These are phyloP conservation scores for Rhagonycha lutea DNA, from an alignment of 2,888 invertebrate species.

Conservation along the genomic window DNA sequence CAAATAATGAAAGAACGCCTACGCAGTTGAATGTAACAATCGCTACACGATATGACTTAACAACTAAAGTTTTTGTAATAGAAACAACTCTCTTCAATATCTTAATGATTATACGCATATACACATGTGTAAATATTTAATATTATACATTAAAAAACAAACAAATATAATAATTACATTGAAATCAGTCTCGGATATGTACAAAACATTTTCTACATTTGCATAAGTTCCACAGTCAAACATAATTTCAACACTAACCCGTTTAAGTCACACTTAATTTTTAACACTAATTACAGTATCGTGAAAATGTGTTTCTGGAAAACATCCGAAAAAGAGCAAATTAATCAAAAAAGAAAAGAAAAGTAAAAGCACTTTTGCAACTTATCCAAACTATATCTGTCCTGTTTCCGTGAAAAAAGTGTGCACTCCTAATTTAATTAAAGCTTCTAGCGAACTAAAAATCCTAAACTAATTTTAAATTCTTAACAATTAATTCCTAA, in stretches of 20 bases:
- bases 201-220: constrained; percentile 18
- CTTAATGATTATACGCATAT: constrained; percentile 19
- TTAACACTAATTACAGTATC: constrained; percentile 2
- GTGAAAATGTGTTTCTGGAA: background rate
- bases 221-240: constrained; percentile 12
- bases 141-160: constrained; percentile 14
- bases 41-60: background rate
- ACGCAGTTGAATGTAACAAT: background rate
- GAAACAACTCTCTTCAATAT: background rate
- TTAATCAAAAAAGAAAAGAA: background rate
- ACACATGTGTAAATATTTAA: constrained; percentile 21
- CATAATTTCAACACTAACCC: constrained; percentile 19
- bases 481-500: background rate
- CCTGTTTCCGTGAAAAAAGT: background rate
- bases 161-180: constrained; percentile 28
- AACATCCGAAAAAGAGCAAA: background rate
- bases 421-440: background rate
- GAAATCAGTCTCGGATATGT: constrained; percentile 29
- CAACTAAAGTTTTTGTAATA: background rate
- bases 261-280: constrained; percentile 13
- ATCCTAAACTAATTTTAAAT: background rate
- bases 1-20: background rate
- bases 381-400: background rate
- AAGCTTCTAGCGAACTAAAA: background rate
- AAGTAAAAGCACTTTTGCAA: background rate